Evolutionary conservation across 1,140 invertebrate genomes (phyloP), one percentile per base, ranked within the genome.

Genomic region (Bombyx mandarina): DNA sequence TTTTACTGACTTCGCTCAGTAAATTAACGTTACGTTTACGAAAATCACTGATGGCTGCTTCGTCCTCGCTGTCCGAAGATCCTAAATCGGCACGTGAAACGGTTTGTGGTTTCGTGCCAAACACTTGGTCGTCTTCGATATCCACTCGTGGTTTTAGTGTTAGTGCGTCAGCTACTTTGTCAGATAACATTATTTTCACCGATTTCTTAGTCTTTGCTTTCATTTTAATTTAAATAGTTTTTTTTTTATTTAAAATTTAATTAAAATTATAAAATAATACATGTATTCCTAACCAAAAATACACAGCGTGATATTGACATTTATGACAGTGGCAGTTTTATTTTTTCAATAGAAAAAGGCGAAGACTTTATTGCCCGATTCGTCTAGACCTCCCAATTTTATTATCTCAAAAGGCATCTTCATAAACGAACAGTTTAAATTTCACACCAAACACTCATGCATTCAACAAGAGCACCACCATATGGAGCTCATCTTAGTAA

Each of bases 1-100:
- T 92, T 60, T 90, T 88, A 79, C 93, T 93, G 42, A 91, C 69
- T 63, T 94, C 91, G 60, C 91, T 91, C 12, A 95, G 71, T 52
- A 93, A 79, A 73, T 91, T 89, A 5, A 92, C 80, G 70, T 93
- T 94, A 66, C 88, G 77, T 66, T 90, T 93, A 1, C 91, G 86
- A 70, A 93, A 90, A 67, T 89, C 89, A 46, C 91, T 93, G 45
- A 88, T 82, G 35, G 86, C 87, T 48, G 90, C 89, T 53, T 90
- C 88, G 42, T 92, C 90, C 57, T 89, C 85, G 51, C 91, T 90
- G 8, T 84, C 82, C 47, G 89, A 89, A 45, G 89, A 89, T 26
- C 84, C 84, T 3, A 86, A 74, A 63, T 89, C 86, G 7, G 72
- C 77, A 62, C 77, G 79, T 55, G 80, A 77, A 53, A 88, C 73